Conservation (phyloP, 2,888 invertebrate species). For the Colletes collaris region DNA sequence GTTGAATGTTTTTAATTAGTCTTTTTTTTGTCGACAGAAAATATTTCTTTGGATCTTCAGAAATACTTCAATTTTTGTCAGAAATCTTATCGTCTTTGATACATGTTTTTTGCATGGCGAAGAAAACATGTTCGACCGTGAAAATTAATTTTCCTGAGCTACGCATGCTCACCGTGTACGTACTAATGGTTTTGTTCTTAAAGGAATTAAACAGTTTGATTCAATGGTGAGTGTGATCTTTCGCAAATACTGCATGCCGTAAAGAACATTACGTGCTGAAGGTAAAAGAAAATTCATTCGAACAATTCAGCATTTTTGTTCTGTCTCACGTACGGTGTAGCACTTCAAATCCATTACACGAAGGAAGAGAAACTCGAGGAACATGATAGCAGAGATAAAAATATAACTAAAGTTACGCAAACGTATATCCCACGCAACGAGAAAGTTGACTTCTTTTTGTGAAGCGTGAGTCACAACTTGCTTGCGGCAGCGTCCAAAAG, state of each 20-base stretch:
- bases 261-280: slow-evolving; percentile 10
- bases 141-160: slow-evolving; percentile 21
- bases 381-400: slow-evolving; percentile 62
- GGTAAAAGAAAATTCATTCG: slow-evolving; percentile 36
- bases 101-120: neutral
- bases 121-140: slow-evolving; percentile 15
- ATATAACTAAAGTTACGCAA: slow-evolving; percentile 63
- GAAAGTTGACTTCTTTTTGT: slow-evolving; percentile 57
- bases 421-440: slow-evolving; percentile 54
- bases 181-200: slow-evolving; percentile 2
- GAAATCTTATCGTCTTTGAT: neutral
- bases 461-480: slow-evolving; percentile 48
- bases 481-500: slow-evolving; percentile 45
- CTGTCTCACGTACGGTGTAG: slow-evolving; percentile 11
- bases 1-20: neutral
- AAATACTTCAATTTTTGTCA: neutral
- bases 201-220: slow-evolving; percentile 26
- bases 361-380: slow-evolving; percentile 51
- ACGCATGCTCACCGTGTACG: neutral
- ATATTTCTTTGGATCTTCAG: neutral
- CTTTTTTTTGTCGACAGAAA: neutral
- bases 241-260: neutral
- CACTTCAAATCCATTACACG: slow-evolving; percentile 23
- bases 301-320: slow-evolving; percentile 19
- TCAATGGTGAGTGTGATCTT: neutral